Evolutionary conservation across 1,140 invertebrate genomes (phyloP).

Genomic region (Conus betulinus): DNA sequence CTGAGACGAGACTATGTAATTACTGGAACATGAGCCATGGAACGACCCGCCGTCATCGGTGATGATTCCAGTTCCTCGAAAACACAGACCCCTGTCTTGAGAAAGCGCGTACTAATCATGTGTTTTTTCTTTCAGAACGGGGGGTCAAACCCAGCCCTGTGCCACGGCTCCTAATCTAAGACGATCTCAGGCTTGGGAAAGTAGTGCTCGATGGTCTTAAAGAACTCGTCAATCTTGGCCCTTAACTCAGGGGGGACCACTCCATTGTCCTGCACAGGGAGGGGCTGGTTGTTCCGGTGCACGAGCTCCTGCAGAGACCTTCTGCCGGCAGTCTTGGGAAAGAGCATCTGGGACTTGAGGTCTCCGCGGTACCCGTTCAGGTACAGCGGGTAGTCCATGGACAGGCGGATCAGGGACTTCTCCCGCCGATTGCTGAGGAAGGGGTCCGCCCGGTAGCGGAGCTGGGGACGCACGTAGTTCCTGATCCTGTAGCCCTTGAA

Average conservation of each 20-base stretch:
- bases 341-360: neutral
- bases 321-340: constrained; percentile 16
- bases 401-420: constrained; percentile 5
- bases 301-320: constrained; percentile 24
- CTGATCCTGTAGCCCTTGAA: constrained; percentile 16
- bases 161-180: neutral
- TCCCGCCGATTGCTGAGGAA: constrained; percentile 14
- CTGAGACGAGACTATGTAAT: no score
- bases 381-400: constrained; percentile 20
- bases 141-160: neutral
- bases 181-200: neutral
- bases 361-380: constrained; percentile 1
- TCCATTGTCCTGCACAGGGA: neutral
- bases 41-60: no score
- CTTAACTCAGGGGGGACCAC: constrained; percentile 20
- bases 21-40: no score
- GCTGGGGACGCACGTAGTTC: constrained; percentile 31
- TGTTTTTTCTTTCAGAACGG: no score
- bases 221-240: constrained; percentile 26
- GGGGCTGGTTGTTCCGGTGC: constrained; percentile 9
- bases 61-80: no score
- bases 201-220: constrained; percentile 1
- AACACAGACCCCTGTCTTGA: no score
- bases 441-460: constrained; percentile 6
- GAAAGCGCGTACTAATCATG: no score